Percentiles rank a stretch among this genome's conserved stretches.
Evolutionary conservation across 1,140 invertebrate genomes (phyloP).

Genomic region (Mizuhopecten yessoensis): DNA sequence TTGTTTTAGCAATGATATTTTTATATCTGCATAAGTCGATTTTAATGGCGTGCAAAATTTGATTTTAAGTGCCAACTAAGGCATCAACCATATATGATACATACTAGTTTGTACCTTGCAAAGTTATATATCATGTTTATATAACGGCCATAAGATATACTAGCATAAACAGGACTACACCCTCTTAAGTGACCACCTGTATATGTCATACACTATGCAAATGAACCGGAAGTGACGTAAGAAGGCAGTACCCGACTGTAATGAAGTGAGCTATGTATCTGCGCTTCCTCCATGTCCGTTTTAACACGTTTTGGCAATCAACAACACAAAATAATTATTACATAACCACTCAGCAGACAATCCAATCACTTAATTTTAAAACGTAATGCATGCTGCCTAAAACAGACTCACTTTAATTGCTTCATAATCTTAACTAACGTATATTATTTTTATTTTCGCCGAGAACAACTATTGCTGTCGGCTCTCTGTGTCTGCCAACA

Average conservation of each 20-base stretch:
- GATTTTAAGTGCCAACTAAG: too few species aligned
- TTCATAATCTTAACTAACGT: background rate
- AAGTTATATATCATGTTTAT: too few species aligned
- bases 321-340: background rate
- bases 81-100: too few species aligned
- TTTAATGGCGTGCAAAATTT: too few species aligned
- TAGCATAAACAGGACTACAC: background rate
- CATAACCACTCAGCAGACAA: background rate
- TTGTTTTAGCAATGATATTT: too few species aligned
- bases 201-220: too few species aligned
- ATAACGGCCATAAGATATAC: too few species aligned
- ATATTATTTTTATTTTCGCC: background rate
- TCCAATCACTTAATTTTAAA: background rate
- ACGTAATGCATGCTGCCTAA: background rate
- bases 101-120: too few species aligned
- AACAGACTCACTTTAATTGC: slow-evolving; percentile 24
- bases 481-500: background rate
- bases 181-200: background rate
- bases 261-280: background rate
- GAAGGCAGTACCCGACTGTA: background rate
- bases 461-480: background rate
- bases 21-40: too few species aligned
- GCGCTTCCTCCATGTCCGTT: background rate
- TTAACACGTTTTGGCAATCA: background rate
- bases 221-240: background rate